Evolutionary conservation across 2,888 invertebrate genomes (phyloP).

Genomic region (Steromphala cineraria): DNA sequence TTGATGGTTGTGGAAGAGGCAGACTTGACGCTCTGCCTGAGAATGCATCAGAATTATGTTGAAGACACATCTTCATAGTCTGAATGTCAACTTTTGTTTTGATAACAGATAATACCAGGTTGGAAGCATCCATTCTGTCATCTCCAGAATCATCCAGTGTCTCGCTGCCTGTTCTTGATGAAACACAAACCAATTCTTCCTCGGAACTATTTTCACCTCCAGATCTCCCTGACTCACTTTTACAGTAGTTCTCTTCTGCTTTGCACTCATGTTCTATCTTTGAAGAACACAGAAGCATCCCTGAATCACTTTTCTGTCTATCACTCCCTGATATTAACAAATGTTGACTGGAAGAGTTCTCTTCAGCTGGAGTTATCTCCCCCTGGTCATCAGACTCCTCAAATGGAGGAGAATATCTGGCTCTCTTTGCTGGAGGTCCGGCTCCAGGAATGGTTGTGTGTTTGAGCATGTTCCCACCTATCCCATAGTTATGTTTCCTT

Average conservation of each 20-base stretch:
- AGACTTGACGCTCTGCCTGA: background rate
- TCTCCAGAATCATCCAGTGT: background rate
- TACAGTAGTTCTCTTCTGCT: too few species aligned
- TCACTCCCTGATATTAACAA: background rate
- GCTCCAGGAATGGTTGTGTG: background rate
- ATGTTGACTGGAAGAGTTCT: background rate
- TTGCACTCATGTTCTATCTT: too few species aligned
- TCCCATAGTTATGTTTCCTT: too few species aligned
- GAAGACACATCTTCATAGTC: background rate
- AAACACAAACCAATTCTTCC: too few species aligned
- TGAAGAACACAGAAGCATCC: too few species aligned
- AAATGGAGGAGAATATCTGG: conserved; percentile 11
- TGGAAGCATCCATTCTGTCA: background rate
- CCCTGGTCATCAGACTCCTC: background rate
- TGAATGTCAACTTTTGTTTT: conserved; percentile 18
- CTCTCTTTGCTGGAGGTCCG: conserved; percentile 22
- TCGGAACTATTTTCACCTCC: too few species aligned
- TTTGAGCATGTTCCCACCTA: too few species aligned
- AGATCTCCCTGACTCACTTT: too few species aligned
- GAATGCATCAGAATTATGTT: background rate
- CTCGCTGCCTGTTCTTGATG: background rate
- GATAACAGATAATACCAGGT: background rate
- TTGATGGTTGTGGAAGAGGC: background rate
- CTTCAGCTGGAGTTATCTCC: background rate
- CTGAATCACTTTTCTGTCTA: too few species aligned